A percentile compares a stretch with the other conserved stretches of the same genome.
Conservation (phyloP, 2,888 invertebrate species). For the Syrista parreyssii region DNA sequence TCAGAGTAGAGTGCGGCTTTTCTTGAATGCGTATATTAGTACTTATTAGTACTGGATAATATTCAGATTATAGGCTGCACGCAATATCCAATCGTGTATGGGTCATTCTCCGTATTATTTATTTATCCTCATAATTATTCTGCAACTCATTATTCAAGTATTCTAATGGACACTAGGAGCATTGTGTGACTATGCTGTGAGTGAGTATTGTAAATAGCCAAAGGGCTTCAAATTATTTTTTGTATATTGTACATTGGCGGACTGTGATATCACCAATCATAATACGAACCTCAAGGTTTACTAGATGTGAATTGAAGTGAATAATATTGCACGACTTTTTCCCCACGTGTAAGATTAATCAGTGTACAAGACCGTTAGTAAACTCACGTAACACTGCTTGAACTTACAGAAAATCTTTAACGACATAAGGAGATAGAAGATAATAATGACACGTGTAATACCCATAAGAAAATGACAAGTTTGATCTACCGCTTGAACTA, state of each 20-base stretch:
- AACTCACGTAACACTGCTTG: conserved; percentile 64
- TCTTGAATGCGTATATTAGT: background rate
- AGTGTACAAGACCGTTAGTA: conserved; percentile 30
- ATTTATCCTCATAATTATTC: background rate
- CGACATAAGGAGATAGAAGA: background rate
- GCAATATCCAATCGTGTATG: background rate
- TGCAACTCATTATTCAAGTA: background rate
- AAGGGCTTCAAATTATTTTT: background rate
- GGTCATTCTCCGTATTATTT: conserved; percentile 19
- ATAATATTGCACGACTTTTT: background rate
- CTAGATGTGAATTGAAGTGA: background rate
- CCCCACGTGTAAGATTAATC: background rate
- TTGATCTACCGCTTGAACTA: background rate
- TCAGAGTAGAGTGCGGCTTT: background rate
- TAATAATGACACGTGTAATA: background rate
- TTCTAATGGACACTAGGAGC: background rate
- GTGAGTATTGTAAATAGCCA: background rate
- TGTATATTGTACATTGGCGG: background rate
- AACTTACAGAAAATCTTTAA: conserved; percentile 30
- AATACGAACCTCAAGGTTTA: background rate
- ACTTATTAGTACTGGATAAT: background rate
- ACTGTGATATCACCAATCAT: background rate
- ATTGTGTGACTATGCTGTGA: background rate
- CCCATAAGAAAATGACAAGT: conserved; percentile 2
- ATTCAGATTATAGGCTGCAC: background rate